These are phyloP conservation scores for Agrypnus murinus DNA, from an alignment of 2,888 invertebrate species.

Conservation along the genomic window DNA sequence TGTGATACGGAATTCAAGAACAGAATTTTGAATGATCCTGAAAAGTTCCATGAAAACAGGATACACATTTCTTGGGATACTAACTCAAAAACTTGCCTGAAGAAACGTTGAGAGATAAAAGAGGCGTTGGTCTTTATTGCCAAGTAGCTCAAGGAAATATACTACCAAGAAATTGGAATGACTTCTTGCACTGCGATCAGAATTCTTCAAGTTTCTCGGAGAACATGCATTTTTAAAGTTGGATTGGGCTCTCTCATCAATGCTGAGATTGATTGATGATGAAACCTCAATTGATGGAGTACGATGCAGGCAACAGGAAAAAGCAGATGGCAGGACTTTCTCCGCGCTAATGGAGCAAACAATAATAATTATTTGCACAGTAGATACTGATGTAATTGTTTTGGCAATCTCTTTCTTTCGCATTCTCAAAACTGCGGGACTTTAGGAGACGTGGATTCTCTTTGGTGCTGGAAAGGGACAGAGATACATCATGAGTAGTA, in stretches of 20 bases:
- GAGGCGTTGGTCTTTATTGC: constrained; percentile 18
- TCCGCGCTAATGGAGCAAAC: constrained; percentile 6
- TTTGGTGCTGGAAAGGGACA: too few species aligned
- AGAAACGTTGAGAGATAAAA: constrained; percentile 22
- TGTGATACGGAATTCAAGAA: too few species aligned
- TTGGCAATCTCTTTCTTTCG: constrained; percentile 16
- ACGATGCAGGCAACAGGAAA: too few species aligned
- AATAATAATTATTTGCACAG: constrained; percentile 21
- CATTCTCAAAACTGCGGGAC: constrained; percentile 7
- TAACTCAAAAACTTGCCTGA: constrained; percentile 20
- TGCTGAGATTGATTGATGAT: constrained; percentile 35
- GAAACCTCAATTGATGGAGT: too few species aligned
- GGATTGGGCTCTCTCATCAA: constrained; percentile 17
- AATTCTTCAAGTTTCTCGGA: constrained; percentile 18
- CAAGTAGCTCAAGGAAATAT: constrained; percentile 25
- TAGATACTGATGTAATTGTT: constrained; percentile 25
- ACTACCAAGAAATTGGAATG: too few species aligned
- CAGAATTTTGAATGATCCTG: not conserved
- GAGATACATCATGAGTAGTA: constrained; percentile 9
- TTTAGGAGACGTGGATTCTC: constrained; percentile 24
- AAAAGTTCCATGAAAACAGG: constrained; percentile 1
- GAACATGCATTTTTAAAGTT: constrained; percentile 19
- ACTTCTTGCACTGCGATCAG: too few species aligned
- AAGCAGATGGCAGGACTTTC: constrained; percentile 23
- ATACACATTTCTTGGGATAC: constrained; percentile 15